Conservation (phyloP, 2,888 invertebrate species). For the Leptinotarsa tumamoca region DNA sequence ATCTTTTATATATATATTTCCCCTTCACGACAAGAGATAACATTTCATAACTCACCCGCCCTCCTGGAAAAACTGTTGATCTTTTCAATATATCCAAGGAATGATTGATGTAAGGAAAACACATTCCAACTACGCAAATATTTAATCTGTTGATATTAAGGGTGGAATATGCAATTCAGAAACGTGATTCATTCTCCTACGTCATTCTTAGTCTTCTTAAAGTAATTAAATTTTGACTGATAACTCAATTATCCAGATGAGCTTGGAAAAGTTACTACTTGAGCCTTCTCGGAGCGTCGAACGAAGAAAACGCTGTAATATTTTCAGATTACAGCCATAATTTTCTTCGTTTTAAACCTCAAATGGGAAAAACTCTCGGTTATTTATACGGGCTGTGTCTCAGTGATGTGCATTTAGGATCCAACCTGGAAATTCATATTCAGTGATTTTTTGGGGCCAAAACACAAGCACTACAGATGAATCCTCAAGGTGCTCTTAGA, state of each 20-base stretch:
- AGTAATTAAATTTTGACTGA: conserved; percentile 25
- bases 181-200: conserved; percentile 37
- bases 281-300: neutral
- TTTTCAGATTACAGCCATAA: conserved; percentile 14
- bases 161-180: conserved; percentile 36
- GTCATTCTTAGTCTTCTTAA: conserved; percentile 27
- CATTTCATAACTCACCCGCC: conserved; percentile 5
- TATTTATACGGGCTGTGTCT: neutral
- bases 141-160: conserved; percentile 41
- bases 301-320: conserved; percentile 8
- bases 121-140: conserved; percentile 41
- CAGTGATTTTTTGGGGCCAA: no score
- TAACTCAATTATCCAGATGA: conserved; percentile 19
- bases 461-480: no score
- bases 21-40: neutral
- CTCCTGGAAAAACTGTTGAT: conserved; percentile 31
- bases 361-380: neutral
- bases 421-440: no score
- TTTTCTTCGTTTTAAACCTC: neutral
- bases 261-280: conserved; percentile 15
- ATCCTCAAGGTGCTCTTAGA: no score
- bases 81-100: conserved; percentile 39
- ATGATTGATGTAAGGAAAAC: conserved; percentile 45
- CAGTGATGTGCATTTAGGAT: neutral
- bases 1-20: neutral